Base-by-base conservation (phyloP, 2,113 vertebrate genomes). In the Silurus asotus region DNA sequence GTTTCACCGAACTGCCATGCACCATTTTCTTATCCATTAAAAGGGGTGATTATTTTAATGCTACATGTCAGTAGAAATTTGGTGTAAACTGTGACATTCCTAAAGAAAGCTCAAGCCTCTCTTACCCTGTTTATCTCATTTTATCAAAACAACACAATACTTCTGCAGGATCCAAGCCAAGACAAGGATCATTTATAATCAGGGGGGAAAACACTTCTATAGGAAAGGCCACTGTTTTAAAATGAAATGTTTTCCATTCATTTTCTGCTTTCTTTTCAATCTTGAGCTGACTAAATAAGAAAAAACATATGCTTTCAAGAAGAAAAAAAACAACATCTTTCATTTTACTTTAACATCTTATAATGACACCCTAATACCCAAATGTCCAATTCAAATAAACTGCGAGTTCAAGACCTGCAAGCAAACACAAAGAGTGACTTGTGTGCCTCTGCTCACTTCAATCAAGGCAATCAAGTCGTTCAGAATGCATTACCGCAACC, bases 391-490 rank as follows among this genome's bases (percentile, higher is more conserved):
- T 25, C 48, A 56, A 84, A 58, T 61, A 56, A 77, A 67, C 56
- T 61, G 28, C 25, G 28, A 51, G 23, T 86, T 59, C 51, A 86
- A 58, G 37, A 56, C 13, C 28, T 72, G 45, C 62, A 69, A 67
- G 59, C 70, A 78, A 67, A 86, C 49, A 84, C 62, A 84, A 69
- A 20, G 28, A 53, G 55, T 51, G 77, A 51, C 19, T 37, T 83
- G 84, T 81, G 84, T 64, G 84, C 67, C 37, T 45, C 84, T 65
- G 67, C 80, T 90, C 90, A 91, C 90, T 75, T 77, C 83, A 90
- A 76, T 92, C 91, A 89, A n/a, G 88, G 88, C 91, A 90, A 92
- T 86, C 76, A 83, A 69, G 86, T 87, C 74, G 53, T 64, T 86
- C 69, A 67, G 65, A 88, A 81, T 15, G 48, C 69, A 81, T 88